phyloP scores from a whole-genome alignment of 2,113 vertebrate species.

The Pelodiscus sinensis region DNA sequence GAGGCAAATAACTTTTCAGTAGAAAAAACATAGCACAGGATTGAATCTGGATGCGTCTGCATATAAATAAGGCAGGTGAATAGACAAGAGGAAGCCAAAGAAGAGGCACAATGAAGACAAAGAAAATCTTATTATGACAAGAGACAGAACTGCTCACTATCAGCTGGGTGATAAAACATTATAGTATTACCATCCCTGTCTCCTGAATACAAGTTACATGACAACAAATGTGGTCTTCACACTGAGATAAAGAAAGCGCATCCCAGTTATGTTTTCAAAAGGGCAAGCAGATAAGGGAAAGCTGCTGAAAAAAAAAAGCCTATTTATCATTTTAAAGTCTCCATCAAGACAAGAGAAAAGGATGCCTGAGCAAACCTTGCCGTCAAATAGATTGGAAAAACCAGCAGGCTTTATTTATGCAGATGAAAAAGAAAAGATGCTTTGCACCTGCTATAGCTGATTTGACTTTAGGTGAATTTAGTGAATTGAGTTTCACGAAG shows the following conservation, averaged over 20 bases:
- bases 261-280: conserved; percentile 28
- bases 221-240: conserved; percentile 28
- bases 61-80: conserved; percentile 61
- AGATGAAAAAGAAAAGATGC: conserved; percentile 3
- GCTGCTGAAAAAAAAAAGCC: background rate
- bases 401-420: conserved; percentile 3
- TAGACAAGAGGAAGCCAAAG: conserved; percentile 52
- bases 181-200: conserved; percentile 13
- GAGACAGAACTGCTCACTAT: conserved; percentile 34
- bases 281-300: conserved; percentile 32
- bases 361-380: background rate
- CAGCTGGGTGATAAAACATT: conserved; percentile 44
- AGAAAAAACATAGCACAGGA: conserved; percentile 57
- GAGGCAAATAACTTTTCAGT: conserved; percentile 61
- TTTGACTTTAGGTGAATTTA: conserved; percentile 41
- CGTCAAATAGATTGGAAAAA: conserved; percentile 8
- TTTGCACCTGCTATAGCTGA: background rate
- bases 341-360: background rate
- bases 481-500: conserved; percentile 44
- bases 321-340: conserved; percentile 17
- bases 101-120: conserved; percentile 34
- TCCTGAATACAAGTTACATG: conserved; percentile 43
- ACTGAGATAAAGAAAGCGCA: conserved; percentile 47
- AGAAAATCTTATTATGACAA: conserved; percentile 47
- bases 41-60: conserved; percentile 35